Conservation (phyloP, 1,140 invertebrate genomes). For the Orchesella cincta region DNA sequence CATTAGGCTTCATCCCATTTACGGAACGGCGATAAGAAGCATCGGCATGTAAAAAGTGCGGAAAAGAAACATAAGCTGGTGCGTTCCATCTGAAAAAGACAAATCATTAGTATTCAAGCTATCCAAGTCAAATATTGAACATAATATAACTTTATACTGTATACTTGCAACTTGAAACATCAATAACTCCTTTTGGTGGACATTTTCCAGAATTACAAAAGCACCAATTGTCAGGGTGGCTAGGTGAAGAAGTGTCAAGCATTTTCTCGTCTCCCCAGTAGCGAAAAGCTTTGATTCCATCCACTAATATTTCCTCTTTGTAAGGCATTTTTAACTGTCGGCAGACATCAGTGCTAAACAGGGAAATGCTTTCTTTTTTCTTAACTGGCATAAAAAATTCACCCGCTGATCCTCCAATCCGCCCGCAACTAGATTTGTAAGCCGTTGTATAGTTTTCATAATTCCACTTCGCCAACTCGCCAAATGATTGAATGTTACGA, state of each 20-base stretch:
- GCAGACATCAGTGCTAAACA: constrained; percentile 55
- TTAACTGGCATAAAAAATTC: constrained; percentile 71
- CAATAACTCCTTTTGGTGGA: constrained; percentile 44
- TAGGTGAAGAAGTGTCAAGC: constrained; percentile 71
- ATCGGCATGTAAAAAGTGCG: constrained; percentile 78
- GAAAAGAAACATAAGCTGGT: constrained; percentile 72
- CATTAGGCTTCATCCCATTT: constrained; percentile 66
- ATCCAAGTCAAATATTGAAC: too few species aligned
- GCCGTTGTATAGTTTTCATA: constrained; percentile 55
- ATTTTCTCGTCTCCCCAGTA: constrained; percentile 64
- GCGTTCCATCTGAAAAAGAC: constrained; percentile 59
- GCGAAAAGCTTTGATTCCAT: constrained; percentile 63
- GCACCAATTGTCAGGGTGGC: constrained; percentile 64
- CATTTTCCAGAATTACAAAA: constrained; percentile 41
- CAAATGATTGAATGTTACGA: constrained; percentile 65
- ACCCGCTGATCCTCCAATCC: constrained; percentile 70
- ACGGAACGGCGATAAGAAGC: constrained; percentile 66
- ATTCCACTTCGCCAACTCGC: constrained; percentile 70
- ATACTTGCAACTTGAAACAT: constrained; percentile 48
- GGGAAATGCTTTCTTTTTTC: constrained; percentile 52
- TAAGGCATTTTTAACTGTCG: constrained; percentile 61
- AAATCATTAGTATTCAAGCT: too few species aligned
- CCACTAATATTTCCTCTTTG: constrained; percentile 58
- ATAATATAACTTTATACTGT: too few species aligned
- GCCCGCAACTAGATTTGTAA: constrained; percentile 66